Base-by-base conservation (phyloP, 2,888 invertebrate genomes). In the Agrochola lychnidis region DNA sequence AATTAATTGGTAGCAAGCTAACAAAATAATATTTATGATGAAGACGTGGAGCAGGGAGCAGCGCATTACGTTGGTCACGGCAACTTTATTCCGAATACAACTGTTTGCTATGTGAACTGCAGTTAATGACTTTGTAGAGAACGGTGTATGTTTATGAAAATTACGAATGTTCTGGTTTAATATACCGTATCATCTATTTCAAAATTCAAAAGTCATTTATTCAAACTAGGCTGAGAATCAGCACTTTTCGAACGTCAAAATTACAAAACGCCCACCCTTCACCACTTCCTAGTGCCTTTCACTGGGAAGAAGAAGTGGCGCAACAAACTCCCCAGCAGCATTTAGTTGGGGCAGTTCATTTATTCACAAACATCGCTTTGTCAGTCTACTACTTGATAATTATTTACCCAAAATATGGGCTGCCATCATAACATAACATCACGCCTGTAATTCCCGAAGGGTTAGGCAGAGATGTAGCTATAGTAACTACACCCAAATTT, bases 11-110 rank as follows among this genome's bases (percentile, higher is more conserved):
- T 79, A 70, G 75, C 53, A 51, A 74, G 67, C 68, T 73, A 74
- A 80, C 76, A 78, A 66, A 75, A 79, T 67, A 70, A 72, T 69
- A 79, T 81, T 77, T 71, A 70, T 71, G 74, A 75, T 70, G 67
- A 42, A 51, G 19, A 59, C 42, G 61, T 67, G 36, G 40, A 30
- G 68, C 25, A 68, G 64, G 19, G 40, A 30, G 68, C 25, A 68
- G 56, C 30, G 61, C 66, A 51, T 51, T 64, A 70, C 57, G 25
- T n/a, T 59, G 69, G 40, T 57, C 71, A 42, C 57, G 48, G 61
- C 22, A 10, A 71, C 59, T 76, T 68, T 61, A 66, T 71, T 61
- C 40, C 56, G 25, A 72, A 66, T 61, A 76, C 48, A 76, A 71
- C 64, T 61, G 68, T 80, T 70, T 9, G 45, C 59, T 9, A 61